Evolutionary conservation across 2,113 vertebrate species (phyloP).

Genomic region (Anguilla rostrata): DNA sequence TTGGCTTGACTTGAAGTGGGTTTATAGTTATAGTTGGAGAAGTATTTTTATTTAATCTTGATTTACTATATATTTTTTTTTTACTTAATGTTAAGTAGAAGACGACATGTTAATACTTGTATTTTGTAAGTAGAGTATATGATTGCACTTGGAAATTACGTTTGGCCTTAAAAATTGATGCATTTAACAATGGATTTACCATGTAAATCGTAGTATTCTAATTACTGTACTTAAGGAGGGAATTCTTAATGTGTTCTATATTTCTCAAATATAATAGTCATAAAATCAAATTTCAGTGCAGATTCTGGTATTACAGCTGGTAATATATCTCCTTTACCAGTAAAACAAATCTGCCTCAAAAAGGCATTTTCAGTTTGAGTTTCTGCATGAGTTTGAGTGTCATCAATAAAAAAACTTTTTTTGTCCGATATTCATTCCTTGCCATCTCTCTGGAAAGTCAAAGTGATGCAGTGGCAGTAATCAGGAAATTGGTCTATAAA

Average conservation of each 20-base stretch:
- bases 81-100: slow-evolving; percentile 10
- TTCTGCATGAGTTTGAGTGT: background rate
- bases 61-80: background rate
- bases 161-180: background rate
- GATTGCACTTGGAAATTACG: background rate
- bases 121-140: background rate
- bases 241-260: background rate
- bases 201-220: slow-evolving; percentile 2
- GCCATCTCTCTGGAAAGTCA: too few relatives aligned
- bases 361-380: slow-evolving; percentile 6
- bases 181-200: background rate
- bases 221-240: background rate
- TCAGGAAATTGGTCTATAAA: background rate
- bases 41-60: background rate
- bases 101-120: background rate
- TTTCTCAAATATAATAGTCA: background rate
- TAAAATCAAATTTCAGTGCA: background rate
- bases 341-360: background rate
- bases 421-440: too few relatives aligned
- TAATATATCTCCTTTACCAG: background rate
- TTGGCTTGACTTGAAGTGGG: background rate
- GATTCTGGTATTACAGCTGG: background rate
- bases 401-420: background rate
- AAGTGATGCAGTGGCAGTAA: too few relatives aligned
- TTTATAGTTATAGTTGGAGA: background rate